Evolutionary conservation across 2,113 vertebrate species (phyloP), one percentile per base, ranked within the genome.

Genomic region (Notothenia rossii): DNA sequence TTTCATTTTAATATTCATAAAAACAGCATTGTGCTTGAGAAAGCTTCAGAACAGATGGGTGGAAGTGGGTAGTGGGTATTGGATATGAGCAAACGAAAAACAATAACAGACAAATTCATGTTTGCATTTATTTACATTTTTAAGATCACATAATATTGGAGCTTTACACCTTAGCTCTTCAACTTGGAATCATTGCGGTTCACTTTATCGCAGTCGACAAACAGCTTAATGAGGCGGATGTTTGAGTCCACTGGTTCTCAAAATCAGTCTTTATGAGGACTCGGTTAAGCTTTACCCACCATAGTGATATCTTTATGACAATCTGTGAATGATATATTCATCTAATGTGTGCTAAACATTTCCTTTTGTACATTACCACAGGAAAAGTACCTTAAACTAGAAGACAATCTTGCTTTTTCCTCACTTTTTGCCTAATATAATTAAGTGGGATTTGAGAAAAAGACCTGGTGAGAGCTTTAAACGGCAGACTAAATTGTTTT

Each of bases 401-500:
- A 8, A 69, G 54, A 55, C 14, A 40, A 22, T 40, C 11, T 40
- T 3, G 6, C 48, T 18, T 18, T 40, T 40, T 40, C 36, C 7
- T 40, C 36, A 40, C 36, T 40, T 43, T 51, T 51, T 29, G 7
- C 25, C 59, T 13, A 2, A 50, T 43, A 45, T 14, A 7, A 58
- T 45, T 53, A 54, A 60, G 12, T 17, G 14, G 1, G 18, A 54
- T 25, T 20, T 43, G 17, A 71, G 20, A 61, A n/a, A 25, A 0
- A 70, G 60, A 45, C 9, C 8, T 56, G 51, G 33, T 22, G 17
- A 53, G 40, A 48, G 49, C 12, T 54, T 74, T 71, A 12, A 71
- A 56, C 10, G 25, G 18, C 13, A 56, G 36, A 66, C 73, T 51
- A 61, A 71, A 45, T 2, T 56, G 29, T 67, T 43, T 72, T 56